Evolutionary conservation across 2,113 vertebrate species (phyloP).

Genomic region (Campylomormyrus numenius): DNA sequence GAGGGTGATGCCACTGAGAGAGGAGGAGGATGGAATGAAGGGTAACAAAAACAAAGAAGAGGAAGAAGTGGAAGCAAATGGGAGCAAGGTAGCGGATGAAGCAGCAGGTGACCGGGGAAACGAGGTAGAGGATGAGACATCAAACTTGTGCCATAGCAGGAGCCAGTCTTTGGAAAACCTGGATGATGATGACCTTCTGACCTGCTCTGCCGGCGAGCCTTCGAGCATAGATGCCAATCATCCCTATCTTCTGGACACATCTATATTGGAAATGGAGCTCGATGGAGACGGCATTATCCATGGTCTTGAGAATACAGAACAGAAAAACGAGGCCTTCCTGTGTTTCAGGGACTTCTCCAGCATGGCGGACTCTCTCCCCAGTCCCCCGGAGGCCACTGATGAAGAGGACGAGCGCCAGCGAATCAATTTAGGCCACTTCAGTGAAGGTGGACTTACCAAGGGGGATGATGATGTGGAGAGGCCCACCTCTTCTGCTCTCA

Average conservation of each 20-base stretch:
- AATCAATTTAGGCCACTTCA: background rate
- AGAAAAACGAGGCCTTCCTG: constrained; percentile 53
- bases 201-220: constrained; percentile 43
- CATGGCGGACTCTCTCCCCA: constrained; percentile 44
- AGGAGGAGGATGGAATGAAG: constrained; percentile 47
- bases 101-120: constrained; percentile 40
- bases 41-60: constrained; percentile 47
- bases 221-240: constrained; percentile 57
- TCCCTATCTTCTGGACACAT: constrained; percentile 56
- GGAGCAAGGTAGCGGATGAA: constrained; percentile 48
- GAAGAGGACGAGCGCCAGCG: constrained; percentile 36
- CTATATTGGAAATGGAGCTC: constrained; percentile 18
- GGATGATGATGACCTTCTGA: constrained; percentile 65
- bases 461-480: constrained; percentile 39
- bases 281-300: constrained; percentile 16
- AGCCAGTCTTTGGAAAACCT: constrained; percentile 82
- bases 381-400: constrained; percentile 46
- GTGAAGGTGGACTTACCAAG: constrained; percentile 30
- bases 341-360: constrained; percentile 66
- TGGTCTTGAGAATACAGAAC: constrained; percentile 46
- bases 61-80: constrained; percentile 49
- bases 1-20: constrained; percentile 38
- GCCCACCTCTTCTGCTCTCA: constrained; percentile 41
- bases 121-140: constrained; percentile 52
- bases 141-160: constrained; percentile 76